A percentile compares a stretch with the other conserved stretches of the same genome.
Conservation (phyloP, 2,888 invertebrate species). For the Drosophila putrida region DNA sequence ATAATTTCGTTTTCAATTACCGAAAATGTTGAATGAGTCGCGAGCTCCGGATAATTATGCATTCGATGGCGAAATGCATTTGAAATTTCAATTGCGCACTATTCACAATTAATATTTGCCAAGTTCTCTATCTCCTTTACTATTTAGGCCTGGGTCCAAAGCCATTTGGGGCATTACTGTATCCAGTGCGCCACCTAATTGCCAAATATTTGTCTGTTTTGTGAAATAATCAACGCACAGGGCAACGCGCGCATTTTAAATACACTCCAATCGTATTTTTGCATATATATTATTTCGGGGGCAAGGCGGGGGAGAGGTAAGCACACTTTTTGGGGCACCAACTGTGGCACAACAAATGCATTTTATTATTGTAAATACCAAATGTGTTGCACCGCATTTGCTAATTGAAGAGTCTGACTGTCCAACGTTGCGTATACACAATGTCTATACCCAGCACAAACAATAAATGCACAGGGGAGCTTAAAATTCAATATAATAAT, state of each 20-base stretch:
- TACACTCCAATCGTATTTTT: slow-evolving; percentile 27
- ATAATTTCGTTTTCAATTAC: slow-evolving; percentile 68
- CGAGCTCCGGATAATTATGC: slow-evolving; percentile 45
- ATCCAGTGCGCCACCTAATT: slow-evolving; percentile 53
- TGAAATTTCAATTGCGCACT: slow-evolving; percentile 37
- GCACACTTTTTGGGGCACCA: slow-evolving; percentile 16
- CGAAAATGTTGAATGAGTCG: slow-evolving; percentile 21
- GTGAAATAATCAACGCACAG: slow-evolving; percentile 55
- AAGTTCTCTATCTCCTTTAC: slow-evolving; percentile 4
- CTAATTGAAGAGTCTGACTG: slow-evolving; percentile 60
- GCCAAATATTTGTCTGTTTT: slow-evolving; percentile 65
- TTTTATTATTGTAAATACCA: slow-evolving; percentile 57
- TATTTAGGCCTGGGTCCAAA: slow-evolving; percentile 6
- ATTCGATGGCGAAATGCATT: slow-evolving; percentile 41
- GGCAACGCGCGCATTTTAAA: slow-evolving; percentile 34
- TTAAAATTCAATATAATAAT: background rate
- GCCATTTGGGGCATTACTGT: slow-evolving; percentile 22
- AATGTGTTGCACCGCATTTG: slow-evolving; percentile 50
- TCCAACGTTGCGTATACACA: slow-evolving; percentile 53
- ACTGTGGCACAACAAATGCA: slow-evolving; percentile 25
- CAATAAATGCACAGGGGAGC: background rate
- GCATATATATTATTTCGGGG: slow-evolving; percentile 24
- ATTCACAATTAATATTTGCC: slow-evolving; percentile 49
- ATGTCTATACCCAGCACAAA: slow-evolving; percentile 13
- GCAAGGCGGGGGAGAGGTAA: background rate